These are phyloP conservation scores for Drosophila watanabei DNA, from an alignment of 1,140 invertebrate species.

Conservation along the genomic window DNA sequence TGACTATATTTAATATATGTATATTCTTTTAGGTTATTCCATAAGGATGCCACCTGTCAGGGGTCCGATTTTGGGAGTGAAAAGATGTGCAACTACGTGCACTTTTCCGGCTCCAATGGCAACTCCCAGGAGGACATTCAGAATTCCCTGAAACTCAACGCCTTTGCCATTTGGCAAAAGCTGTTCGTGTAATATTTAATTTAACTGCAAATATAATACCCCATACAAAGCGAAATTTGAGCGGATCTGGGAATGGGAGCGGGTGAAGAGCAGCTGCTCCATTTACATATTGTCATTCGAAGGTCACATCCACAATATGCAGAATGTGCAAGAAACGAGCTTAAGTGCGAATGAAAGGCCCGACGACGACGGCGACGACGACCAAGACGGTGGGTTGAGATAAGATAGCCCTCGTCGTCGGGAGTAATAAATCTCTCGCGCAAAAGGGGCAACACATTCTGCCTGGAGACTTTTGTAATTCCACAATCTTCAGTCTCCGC, in stretches of 20 bases:
- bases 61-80: slow-evolving; percentile 21
- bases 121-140: slow-evolving; percentile 32
- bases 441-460: slow-evolving; percentile 12
- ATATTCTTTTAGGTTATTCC: slow-evolving; percentile 2
- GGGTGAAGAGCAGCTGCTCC: slow-evolving; percentile 1
- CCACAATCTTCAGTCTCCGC: slow-evolving; percentile 10
- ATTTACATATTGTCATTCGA: slow-evolving; percentile 35
- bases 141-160: slow-evolving; percentile 15
- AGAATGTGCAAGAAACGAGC: slow-evolving; percentile 35
- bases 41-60: slow-evolving; percentile 24
- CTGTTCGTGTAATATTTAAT: slow-evolving; percentile 35
- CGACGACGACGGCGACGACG: background rate
- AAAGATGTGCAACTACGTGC: slow-evolving; percentile 48
- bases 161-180: slow-evolving; percentile 47
- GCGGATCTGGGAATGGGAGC: slow-evolving; percentile 7
- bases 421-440: slow-evolving; percentile 9
- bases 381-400: slow-evolving; percentile 12
- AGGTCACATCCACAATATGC: slow-evolving; percentile 40
- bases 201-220: slow-evolving; percentile 1
- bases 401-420: slow-evolving; percentile 18
- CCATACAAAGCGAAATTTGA: slow-evolving; percentile 8
- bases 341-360: slow-evolving; percentile 44
- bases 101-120: slow-evolving; percentile 20
- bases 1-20: background rate
- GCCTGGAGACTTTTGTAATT: slow-evolving; percentile 23